Evolutionary conservation across 2,113 vertebrate species (phyloP).

Genomic region (Junco hyemalis): DNA sequence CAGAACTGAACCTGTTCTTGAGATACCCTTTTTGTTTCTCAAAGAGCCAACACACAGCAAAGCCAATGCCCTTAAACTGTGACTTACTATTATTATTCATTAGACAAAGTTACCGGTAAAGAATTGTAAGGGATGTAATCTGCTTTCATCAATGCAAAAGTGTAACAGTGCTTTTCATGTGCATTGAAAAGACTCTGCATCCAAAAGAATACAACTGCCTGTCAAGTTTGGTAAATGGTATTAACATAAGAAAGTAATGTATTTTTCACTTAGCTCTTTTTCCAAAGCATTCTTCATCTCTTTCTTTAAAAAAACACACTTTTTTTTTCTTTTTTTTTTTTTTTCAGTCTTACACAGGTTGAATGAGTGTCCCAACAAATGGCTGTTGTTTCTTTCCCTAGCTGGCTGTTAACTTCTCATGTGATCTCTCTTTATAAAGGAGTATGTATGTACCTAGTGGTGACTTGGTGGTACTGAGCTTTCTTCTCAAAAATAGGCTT

Average conservation of each 20-base stretch:
- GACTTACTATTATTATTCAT: background rate
- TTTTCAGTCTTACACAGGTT: background rate
- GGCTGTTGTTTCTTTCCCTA: background rate
- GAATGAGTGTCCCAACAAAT: background rate
- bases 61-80: background rate
- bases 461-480: background rate
- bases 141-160: background rate
- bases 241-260: conserved; percentile 1
- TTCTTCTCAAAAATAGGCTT: background rate
- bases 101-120: background rate
- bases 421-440: background rate
- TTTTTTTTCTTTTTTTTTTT: background rate
- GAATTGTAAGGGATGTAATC: background rate
- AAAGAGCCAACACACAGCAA: background rate
- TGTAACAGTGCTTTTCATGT: conserved; percentile 19
- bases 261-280: background rate
- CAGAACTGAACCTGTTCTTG: background rate
- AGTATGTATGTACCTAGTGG: background rate
- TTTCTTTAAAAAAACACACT: background rate
- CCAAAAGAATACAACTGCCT: background rate
- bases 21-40: background rate
- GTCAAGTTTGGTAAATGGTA: background rate
- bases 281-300: background rate
- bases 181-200: background rate
- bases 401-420: background rate